Conservation (phyloP, 2,888 invertebrate genomes). For the Halocaridina rubra region DNA sequence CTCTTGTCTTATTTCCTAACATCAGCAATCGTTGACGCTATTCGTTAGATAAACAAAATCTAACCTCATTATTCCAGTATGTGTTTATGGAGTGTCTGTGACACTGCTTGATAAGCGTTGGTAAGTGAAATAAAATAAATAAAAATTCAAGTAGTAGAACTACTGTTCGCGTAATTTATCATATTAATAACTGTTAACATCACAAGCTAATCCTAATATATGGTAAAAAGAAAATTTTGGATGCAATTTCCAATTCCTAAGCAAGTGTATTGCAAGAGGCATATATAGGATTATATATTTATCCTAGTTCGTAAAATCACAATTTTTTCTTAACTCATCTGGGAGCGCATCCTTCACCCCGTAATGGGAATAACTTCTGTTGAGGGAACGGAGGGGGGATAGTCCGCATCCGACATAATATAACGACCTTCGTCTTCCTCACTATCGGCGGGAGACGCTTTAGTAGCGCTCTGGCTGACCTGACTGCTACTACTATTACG, state of each 20-base stretch:
- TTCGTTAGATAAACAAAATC: too few relatives aligned
- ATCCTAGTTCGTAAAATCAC: neutral
- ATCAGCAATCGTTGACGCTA: too few relatives aligned
- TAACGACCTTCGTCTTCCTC: slow-evolving; percentile 45
- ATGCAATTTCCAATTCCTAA: neutral
- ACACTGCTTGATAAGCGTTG: too few relatives aligned
- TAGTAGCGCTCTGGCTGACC: neutral
- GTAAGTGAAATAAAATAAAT: too few relatives aligned
- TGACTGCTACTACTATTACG: neutral
- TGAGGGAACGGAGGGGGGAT: slow-evolving; percentile 9
- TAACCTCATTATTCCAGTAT: too few relatives aligned
- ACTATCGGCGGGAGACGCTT: slow-evolving; percentile 21
- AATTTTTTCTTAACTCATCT: neutral
- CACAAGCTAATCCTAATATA: neutral
- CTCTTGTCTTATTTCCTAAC: too few relatives aligned
- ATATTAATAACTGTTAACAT: neutral
- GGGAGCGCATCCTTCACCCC: slow-evolving; percentile 27
- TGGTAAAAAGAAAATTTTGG: neutral
- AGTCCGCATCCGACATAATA: slow-evolving; percentile 25
- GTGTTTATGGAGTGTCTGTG: too few relatives aligned
- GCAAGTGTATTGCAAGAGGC: neutral
- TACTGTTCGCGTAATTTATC: neutral
- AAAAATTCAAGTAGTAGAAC: neutral
- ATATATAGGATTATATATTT: neutral
- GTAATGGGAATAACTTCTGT: slow-evolving; percentile 57